These are phyloP conservation scores for Pangasius djambal DNA, from an alignment of 2,797 vertebrate species.

Conservation along the genomic window DNA sequence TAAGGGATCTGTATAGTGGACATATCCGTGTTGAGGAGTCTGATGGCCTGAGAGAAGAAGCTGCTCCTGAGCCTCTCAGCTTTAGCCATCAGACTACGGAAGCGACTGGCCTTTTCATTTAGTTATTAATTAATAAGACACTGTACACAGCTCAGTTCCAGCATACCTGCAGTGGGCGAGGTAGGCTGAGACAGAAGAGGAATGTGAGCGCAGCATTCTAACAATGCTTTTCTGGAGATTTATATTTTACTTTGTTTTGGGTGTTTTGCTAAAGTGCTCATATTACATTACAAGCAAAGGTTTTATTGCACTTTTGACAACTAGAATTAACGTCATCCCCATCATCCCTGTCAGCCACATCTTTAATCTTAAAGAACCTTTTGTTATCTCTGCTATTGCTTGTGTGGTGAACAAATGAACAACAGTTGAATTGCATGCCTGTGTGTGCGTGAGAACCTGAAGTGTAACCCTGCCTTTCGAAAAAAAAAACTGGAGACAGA, in stretches of 20 bases:
- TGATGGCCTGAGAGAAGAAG: too few species aligned
- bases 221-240: not conserved
- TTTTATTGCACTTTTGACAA: not conserved
- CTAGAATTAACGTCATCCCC: not conserved
- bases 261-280: not conserved
- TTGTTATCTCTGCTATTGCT: not conserved
- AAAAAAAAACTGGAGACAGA: not conserved
- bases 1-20: too few species aligned
- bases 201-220: not conserved
- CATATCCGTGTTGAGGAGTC: too few species aligned
- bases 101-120: not conserved
- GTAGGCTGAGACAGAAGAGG: not conserved
- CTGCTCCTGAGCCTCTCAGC: too few species aligned
- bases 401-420: not conserved
- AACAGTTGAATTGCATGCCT: too few species aligned
- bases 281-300: not conserved
- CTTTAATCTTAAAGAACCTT: not conserved
- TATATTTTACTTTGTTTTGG: not conserved
- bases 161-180: slow-evolving; percentile 8
- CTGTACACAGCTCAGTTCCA: not conserved
- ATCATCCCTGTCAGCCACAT: not conserved
- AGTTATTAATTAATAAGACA: not conserved
- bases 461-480: not conserved
- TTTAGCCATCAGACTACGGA: not conserved
- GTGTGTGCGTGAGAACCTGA: not conserved